A percentile compares a stretch with the other conserved stretches of the same genome.
These are phyloP conservation scores for Illadopsis cleaveri DNA, from an alignment of 2,113 vertebrate species.

Conservation along the genomic window DNA sequence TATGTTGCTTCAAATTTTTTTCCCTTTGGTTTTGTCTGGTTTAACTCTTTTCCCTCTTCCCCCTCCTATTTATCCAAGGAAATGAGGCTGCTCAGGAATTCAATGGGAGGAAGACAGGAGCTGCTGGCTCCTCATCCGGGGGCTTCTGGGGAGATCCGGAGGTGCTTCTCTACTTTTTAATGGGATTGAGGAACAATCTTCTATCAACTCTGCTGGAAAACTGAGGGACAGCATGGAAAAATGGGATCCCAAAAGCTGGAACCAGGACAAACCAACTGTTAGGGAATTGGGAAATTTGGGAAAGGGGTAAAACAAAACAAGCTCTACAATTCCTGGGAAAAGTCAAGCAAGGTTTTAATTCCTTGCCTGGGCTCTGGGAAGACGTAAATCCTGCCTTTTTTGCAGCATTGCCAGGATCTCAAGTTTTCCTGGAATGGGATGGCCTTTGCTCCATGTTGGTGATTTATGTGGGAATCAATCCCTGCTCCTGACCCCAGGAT, in stretches of 20 bases:
- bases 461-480: background rate
- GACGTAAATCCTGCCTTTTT: background rate
- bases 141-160: background rate
- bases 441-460: background rate
- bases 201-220: background rate
- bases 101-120: constrained; percentile 25
- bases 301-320: background rate
- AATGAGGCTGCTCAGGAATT: background rate
- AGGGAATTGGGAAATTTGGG: background rate
- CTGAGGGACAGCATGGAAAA: background rate
- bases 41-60: background rate
- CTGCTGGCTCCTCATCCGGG: background rate
- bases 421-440: background rate
- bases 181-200: background rate
- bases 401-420: background rate
- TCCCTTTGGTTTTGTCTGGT: background rate
- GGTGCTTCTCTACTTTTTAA: background rate
- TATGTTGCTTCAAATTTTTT: background rate
- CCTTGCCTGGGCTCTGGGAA: background rate
- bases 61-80: background rate
- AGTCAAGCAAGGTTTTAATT: background rate
- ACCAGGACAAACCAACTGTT: background rate
- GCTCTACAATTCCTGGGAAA: background rate
- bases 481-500: fast-evolving
- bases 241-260: background rate